These are phyloP conservation scores for Acanthis flammea DNA, from an alignment of 2,797 vertebrate genomes.

Conservation along the genomic window DNA sequence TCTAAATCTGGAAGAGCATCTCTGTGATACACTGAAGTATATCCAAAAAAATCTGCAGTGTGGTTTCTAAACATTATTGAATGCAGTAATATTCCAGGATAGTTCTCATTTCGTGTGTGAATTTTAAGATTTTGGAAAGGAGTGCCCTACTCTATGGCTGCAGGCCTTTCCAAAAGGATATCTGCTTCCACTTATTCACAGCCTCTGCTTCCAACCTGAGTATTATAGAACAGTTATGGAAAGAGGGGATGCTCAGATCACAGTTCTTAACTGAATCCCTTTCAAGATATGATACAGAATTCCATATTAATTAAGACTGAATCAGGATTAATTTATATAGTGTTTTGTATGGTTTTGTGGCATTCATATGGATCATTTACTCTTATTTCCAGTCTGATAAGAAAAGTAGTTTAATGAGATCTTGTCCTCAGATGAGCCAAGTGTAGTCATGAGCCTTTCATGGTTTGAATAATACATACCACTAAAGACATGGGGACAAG, in stretches of 20 bases:
- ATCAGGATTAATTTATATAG: neutral
- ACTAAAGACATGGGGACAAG: neutral
- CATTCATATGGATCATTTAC: neutral
- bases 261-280: neutral
- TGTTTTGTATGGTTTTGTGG: neutral
- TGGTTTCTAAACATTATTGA: neutral
- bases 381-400: neutral
- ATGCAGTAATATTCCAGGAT: neutral
- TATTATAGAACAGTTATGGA: neutral
- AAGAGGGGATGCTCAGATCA: neutral
- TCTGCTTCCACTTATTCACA: neutral
- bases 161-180: neutral
- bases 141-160: rapidly evolving
- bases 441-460: neutral
- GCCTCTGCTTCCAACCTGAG: neutral
- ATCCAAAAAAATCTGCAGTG: neutral
- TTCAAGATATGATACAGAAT: neutral
- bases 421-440: neutral
- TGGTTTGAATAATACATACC: neutral
- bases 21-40: neutral
- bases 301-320: neutral
- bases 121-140: neutral
- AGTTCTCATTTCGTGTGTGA: neutral
- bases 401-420: neutral
- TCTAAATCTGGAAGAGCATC: neutral